Percentiles rank a stretch among this genome's conserved stretches.
Conservation (phyloP, 2,797 vertebrate genomes). For the Semaprochilodus insignis region DNA sequence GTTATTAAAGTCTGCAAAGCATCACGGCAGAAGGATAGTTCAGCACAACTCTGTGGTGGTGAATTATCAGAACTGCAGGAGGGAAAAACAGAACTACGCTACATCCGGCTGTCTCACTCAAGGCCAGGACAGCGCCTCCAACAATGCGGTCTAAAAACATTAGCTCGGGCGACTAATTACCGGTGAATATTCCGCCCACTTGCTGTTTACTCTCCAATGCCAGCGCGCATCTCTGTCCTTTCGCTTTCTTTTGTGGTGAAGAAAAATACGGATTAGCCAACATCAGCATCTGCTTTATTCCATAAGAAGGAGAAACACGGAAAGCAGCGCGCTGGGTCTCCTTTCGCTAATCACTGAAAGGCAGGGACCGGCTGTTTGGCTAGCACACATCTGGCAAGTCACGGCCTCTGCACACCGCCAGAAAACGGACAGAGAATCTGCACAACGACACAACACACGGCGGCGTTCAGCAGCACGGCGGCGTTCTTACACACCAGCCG, state of each 20-base stretch:
- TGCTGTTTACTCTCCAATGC: slow-evolving; percentile 9
- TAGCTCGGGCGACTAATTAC: slow-evolving; percentile 52
- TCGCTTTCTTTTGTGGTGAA: slow-evolving; percentile 2
- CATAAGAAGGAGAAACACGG: background rate
- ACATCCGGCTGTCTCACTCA: slow-evolving; percentile 41
- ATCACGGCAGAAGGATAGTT: slow-evolving; percentile 6
- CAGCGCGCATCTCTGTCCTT: background rate
- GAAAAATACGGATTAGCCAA: background rate
- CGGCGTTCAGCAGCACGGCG: background rate
- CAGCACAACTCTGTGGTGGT: background rate
- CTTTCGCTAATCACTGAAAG: slow-evolving; percentile 25
- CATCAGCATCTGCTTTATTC: slow-evolving; percentile 8
- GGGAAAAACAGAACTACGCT: background rate
- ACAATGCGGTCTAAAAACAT: slow-evolving; percentile 36
- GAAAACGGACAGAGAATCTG: background rate
- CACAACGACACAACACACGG: background rate
- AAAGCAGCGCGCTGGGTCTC: slow-evolving; percentile 25
- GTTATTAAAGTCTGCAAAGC: slow-evolving; percentile 17
- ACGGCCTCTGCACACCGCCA: background rate
- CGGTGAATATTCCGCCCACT: slow-evolving; percentile 42
- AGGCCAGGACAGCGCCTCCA: slow-evolving; percentile 32
- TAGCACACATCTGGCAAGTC: slow-evolving; percentile 19
- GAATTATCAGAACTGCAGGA: slow-evolving; percentile 29
- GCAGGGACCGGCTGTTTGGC: slow-evolving; percentile 35
- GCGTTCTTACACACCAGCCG: background rate